Conservation (phyloP, 1,140 invertebrate species). For the Drosophila miranda region DNA sequence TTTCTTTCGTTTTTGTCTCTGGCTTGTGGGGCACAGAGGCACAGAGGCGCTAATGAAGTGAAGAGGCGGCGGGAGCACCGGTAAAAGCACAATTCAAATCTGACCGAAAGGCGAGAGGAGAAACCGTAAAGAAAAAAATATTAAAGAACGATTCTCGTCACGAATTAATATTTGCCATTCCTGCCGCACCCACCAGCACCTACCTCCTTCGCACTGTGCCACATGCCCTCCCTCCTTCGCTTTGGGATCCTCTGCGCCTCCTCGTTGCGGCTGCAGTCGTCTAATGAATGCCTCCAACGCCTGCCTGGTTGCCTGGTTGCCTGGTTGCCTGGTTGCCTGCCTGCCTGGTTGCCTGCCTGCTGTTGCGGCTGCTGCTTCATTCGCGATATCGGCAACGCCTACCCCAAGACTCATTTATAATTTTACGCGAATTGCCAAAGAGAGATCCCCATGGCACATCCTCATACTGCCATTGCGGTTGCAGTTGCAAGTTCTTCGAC, state of each 20-base stretch:
- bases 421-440: conserved; percentile 62
- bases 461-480: conserved; percentile 4
- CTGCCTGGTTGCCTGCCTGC: neutral
- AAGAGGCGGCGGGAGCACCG: neutral
- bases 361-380: conserved; percentile 44
- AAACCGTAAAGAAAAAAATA: conserved; percentile 33
- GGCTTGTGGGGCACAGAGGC: neutral
- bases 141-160: conserved; percentile 54
- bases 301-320: conserved; percentile 15
- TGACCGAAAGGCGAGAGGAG: conserved; percentile 4
- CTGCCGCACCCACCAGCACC: neutral
- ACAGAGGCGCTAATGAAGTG: conserved; percentile 63
- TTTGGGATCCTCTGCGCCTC: conserved; percentile 1
- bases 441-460: conserved; percentile 12
- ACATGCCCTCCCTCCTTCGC: neutral
- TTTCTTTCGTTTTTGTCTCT: neutral
- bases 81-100: conserved; percentile 38
- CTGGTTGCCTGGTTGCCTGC: neutral
- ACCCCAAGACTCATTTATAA: conserved; percentile 68
- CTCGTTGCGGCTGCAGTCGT: conserved; percentile 17
- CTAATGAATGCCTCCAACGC: conserved; percentile 74
- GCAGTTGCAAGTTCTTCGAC: conserved; percentile 13
- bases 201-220: no score
- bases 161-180: conserved; percentile 66
- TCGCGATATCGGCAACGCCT: conserved; percentile 73